Percentiles rank a stretch among this genome's conserved stretches.
Conservation (phyloP, 2,113 vertebrate genomes). For the Channa argus region DNA sequence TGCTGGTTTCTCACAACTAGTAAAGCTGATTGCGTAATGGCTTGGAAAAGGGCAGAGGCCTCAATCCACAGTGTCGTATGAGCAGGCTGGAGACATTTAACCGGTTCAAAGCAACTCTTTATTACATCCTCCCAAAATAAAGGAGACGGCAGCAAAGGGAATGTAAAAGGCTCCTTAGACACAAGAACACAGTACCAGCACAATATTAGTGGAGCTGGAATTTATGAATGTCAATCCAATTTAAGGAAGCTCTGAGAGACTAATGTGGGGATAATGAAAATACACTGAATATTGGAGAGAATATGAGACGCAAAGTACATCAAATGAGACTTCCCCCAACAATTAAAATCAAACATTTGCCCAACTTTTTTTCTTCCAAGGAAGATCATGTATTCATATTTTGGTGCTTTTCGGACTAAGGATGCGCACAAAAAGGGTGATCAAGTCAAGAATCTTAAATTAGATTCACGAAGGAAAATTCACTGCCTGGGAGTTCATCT, state of each 20-base stretch:
- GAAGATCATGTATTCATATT: background rate
- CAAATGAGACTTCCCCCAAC: background rate
- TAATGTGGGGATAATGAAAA: conserved; percentile 37
- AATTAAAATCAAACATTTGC: background rate
- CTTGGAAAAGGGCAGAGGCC: conserved; percentile 57
- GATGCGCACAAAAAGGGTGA: background rate
- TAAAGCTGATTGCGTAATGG: conserved; percentile 53
- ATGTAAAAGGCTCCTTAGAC: conserved; percentile 23
- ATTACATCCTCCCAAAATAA: conserved; percentile 56
- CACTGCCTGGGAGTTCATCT: conserved; percentile 36
- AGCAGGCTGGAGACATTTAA: conserved; percentile 55
- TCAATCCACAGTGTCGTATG: conserved; percentile 29
- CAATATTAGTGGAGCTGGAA: conserved; percentile 30
- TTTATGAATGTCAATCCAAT: conserved; percentile 35
- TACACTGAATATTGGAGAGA: conserved; percentile 10
- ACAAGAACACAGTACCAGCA: conserved; percentile 10
- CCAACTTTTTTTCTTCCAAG: background rate
- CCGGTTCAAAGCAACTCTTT: conserved; percentile 49
- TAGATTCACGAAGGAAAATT: conserved; percentile 32
- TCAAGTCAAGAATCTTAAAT: conserved; percentile 18
- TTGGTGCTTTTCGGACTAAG: background rate
- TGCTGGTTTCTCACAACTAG: conserved; percentile 55
- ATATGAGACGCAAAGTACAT: conserved; percentile 2
- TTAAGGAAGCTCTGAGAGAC: conserved; percentile 23
- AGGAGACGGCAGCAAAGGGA: conserved; percentile 12